A percentile compares a stretch with the other conserved stretches of the same genome.
Conservation (phyloP, 2,888 invertebrate genomes). For the Litoditis marina region DNA sequence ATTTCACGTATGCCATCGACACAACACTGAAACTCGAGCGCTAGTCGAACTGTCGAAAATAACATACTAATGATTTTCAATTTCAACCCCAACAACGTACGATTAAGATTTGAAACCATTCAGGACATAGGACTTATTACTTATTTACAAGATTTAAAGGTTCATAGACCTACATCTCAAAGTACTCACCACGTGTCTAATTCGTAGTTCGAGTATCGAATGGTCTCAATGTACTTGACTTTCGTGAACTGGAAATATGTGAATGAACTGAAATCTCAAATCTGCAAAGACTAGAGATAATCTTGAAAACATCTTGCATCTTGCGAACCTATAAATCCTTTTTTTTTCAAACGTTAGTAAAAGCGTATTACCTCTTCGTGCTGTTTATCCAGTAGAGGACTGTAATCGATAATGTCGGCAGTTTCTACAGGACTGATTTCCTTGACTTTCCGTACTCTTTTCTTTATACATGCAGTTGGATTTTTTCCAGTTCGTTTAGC, state of each 20-base stretch:
- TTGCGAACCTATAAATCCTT: too few relatives aligned
- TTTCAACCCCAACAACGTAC: too few relatives aligned
- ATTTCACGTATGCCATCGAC: too few relatives aligned
- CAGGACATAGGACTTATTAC: too few relatives aligned
- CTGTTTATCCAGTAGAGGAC: neutral
- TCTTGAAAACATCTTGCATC: too few relatives aligned
- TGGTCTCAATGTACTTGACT: conserved; percentile 11
- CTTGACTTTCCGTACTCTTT: too few relatives aligned
- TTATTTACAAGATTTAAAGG: neutral
- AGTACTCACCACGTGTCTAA: conserved; percentile 10
- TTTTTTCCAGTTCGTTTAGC: too few relatives aligned
- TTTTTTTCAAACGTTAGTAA: neutral
- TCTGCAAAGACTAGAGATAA: neutral
- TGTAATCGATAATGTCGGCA: neutral
- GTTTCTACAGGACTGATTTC: neutral
- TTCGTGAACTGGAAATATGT: conserved; percentile 9
- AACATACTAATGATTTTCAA: too few relatives aligned
- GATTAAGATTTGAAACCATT: too few relatives aligned
- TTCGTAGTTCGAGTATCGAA: conserved; percentile 9
- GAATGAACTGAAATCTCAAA: neutral
- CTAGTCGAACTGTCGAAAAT: too few relatives aligned
- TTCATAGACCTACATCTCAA: neutral
- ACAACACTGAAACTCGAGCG: too few relatives aligned
- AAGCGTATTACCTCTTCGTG: conserved; percentile 3
- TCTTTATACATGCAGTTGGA: too few relatives aligned